Evolutionary conservation across 2,797 vertebrate genomes (phyloP).

Genomic region (Eulemur mongoz): DNA sequence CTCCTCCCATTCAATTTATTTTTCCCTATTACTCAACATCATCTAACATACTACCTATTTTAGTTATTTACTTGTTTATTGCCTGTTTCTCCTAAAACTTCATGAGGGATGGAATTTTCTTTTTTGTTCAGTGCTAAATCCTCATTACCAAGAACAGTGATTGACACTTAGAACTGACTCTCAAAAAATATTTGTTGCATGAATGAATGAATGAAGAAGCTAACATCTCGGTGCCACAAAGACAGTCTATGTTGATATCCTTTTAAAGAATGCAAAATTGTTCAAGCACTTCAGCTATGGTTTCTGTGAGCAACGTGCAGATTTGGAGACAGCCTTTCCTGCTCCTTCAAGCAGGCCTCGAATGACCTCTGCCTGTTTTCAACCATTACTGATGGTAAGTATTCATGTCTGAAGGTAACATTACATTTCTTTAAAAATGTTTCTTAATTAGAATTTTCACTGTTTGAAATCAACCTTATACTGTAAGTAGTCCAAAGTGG

Average conservation of each 20-base stretch:
- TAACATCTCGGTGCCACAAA: background rate
- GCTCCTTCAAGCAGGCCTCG: background rate
- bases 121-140: background rate
- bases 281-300: background rate
- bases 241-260: background rate
- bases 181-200: background rate
- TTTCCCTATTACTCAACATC: background rate
- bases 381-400: background rate
- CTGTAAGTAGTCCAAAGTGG: conserved; percentile 15
- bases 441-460: conserved; percentile 16
- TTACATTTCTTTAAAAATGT: conserved; percentile 1
- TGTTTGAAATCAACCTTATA: conserved; percentile 1
- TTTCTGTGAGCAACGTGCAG: background rate
- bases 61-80: background rate
- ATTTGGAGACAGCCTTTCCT: background rate
- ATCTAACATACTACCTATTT: background rate
- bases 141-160: background rate
- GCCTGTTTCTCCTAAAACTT: background rate
- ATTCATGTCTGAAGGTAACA: background rate
- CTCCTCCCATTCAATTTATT: background rate
- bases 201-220: background rate
- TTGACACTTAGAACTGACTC: background rate
- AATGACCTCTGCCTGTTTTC: background rate
- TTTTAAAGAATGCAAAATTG: background rate
- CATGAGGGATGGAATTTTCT: background rate